Evolutionary conservation across 2,888 invertebrate species (phyloP).

Genomic region (Acronicta leporina): DNA sequence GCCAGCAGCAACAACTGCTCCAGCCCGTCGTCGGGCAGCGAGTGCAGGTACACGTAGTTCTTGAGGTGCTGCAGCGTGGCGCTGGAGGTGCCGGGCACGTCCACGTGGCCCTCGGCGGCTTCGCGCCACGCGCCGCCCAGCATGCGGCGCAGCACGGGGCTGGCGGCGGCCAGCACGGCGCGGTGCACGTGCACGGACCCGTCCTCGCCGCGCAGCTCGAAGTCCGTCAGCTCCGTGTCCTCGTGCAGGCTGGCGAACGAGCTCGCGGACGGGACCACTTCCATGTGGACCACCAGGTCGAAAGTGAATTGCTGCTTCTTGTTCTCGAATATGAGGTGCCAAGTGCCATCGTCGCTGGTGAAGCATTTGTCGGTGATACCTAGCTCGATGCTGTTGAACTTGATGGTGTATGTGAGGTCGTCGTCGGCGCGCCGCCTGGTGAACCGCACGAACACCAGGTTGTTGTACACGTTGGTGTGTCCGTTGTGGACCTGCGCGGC

Average conservation of each 20-base stretch:
- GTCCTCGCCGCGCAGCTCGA: constrained; percentile 67
- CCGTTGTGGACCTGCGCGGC: constrained; percentile 62
- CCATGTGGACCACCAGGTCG: constrained; percentile 61
- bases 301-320: constrained; percentile 63
- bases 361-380: constrained; percentile 58
- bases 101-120: constrained; percentile 62
- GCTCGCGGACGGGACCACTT: constrained; percentile 55
- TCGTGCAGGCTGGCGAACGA: constrained; percentile 62
- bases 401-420: constrained; percentile 61
- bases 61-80: constrained; percentile 67
- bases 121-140: constrained; percentile 70
- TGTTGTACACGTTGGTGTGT: constrained; percentile 62
- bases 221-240: constrained; percentile 71
- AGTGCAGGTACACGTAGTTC: constrained; percentile 67
- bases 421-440: constrained; percentile 57
- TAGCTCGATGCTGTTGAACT: constrained; percentile 60
- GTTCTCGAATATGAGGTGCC: constrained; percentile 66
- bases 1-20: constrained; percentile 68
- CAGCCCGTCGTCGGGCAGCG: constrained; percentile 62
- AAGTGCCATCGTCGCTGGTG: constrained; percentile 66
- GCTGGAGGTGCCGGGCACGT: constrained; percentile 64
- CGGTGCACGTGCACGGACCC: constrained; percentile 69
- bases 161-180: constrained; percentile 67
- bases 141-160: constrained; percentile 69
- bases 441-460: constrained; percentile 64